Evolutionary conservation across 1,140 invertebrate genomes (phyloP).

Genomic region (Metaphire vulgaris): DNA sequence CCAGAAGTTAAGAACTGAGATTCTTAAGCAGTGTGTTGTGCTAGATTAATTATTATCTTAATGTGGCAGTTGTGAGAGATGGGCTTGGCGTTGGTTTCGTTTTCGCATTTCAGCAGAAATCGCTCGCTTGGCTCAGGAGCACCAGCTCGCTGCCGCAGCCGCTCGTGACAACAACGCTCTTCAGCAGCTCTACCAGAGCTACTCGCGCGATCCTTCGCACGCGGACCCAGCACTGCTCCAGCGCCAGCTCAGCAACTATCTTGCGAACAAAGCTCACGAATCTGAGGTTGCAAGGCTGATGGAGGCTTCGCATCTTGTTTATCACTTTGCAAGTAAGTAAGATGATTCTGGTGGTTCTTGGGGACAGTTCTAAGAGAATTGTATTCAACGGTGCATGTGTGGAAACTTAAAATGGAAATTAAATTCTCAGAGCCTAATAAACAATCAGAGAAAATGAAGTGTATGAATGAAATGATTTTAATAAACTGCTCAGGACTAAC

Average conservation of each 20-base stretch:
- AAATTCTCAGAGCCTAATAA: too few species aligned
- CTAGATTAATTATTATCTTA: too few species aligned
- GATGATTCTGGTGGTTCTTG: not conserved
- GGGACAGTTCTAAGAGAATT: not conserved
- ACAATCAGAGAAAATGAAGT: too few species aligned
- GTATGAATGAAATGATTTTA: too few species aligned
- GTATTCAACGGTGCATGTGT: not conserved
- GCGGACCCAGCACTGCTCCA: constrained; percentile 35
- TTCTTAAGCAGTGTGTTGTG: too few species aligned
- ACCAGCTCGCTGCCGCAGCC: constrained; percentile 22
- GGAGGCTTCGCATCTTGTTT: constrained; percentile 46
- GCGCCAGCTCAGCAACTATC: constrained; percentile 42
- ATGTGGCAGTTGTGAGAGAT: not conserved
- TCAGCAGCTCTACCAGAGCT: constrained; percentile 48
- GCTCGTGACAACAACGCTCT: constrained; percentile 42
- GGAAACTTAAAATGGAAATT: not conserved
- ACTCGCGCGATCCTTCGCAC: constrained; percentile 44
- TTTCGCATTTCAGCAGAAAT: not conserved
- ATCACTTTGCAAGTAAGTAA: constrained; percentile 50
- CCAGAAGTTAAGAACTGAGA: not conserved
- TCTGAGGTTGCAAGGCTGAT: too few species aligned
- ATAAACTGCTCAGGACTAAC: too few species aligned
- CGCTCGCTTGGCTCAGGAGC: constrained; percentile 21
- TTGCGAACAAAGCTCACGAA: constrained; percentile 34
- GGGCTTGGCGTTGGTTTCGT: not conserved